These are phyloP conservation scores for Albula goreensis DNA, from an alignment of 2,113 vertebrate genomes.

Conservation along the genomic window DNA sequence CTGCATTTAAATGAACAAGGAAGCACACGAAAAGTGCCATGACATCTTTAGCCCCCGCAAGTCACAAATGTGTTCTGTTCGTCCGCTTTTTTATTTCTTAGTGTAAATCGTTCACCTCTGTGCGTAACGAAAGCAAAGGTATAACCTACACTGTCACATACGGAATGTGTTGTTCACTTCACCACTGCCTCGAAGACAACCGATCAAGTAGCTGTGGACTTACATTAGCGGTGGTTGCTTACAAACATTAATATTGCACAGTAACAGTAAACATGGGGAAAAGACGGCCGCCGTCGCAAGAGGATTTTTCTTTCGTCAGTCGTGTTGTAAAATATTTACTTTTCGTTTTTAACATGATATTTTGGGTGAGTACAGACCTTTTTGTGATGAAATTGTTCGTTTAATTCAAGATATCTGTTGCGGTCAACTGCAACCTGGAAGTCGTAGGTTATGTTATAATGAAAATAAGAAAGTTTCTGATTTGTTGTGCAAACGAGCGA, in stretches of 20 bases:
- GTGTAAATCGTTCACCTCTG: not conserved
- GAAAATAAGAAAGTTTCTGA: not conserved
- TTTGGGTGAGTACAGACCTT: conserved; percentile 83
- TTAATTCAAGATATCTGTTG: not conserved
- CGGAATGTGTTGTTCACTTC: not conserved
- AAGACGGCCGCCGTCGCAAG: conserved; percentile 52
- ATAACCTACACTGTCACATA: not conserved
- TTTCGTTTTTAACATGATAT: conserved; percentile 87
- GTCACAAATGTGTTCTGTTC: not conserved
- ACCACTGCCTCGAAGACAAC: not conserved
- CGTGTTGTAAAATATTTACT: conserved; percentile 86
- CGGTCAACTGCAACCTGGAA: not conserved
- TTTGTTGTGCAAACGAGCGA: not conserved
- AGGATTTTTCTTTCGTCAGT: conserved; percentile 82
- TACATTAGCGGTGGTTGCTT: not conserved
- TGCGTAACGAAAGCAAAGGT: not conserved
- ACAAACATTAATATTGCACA: not conserved
- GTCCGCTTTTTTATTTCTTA: not conserved
- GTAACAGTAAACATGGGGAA: conserved; percentile 61
- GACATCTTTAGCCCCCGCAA: not conserved
- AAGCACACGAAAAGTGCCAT: not conserved
- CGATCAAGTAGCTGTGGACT: not conserved
- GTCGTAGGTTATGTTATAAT: not conserved
- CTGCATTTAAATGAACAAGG: not conserved
- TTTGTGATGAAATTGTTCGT: not conserved